These are phyloP conservation scores for Ditylenchus weischeri DNA, from an alignment of 2,888 invertebrate genomes.

Conservation along the genomic window DNA sequence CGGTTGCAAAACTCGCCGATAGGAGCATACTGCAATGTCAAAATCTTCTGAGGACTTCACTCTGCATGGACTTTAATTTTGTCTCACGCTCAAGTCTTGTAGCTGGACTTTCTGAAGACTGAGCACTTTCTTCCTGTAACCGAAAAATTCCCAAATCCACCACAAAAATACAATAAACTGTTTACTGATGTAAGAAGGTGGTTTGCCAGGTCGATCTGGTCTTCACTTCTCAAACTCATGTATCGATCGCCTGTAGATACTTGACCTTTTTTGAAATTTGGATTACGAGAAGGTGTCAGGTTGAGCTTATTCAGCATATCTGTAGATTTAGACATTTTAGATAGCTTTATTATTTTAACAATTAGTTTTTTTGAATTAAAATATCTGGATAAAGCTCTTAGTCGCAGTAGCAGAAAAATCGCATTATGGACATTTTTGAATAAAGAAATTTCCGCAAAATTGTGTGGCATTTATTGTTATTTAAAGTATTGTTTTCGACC, in stretches of 20 bases:
- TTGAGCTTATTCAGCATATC: slow-evolving; percentile 8
- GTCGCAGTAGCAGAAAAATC: too few species aligned
- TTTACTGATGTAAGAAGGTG: slow-evolving; percentile 68
- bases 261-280: slow-evolving; percentile 23
- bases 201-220: slow-evolving; percentile 86
- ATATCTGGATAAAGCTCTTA: too few species aligned
- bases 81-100: slow-evolving; percentile 64
- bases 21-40: slow-evolving; percentile 21
- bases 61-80: slow-evolving; percentile 39
- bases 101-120: slow-evolving; percentile 59
- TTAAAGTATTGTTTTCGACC: too few species aligned
- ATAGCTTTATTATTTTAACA: too few species aligned
- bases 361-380: too few species aligned
- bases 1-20: slow-evolving; percentile 20
- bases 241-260: slow-evolving; percentile 68
- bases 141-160: slow-evolving; percentile 1
- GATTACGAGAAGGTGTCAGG: slow-evolving; percentile 22
- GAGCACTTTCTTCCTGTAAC: slow-evolving; percentile 5
- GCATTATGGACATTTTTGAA: too few species aligned
- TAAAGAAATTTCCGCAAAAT: too few species aligned
- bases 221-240: slow-evolving; percentile 81
- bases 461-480: too few species aligned
- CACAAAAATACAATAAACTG: background rate
- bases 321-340: too few species aligned
- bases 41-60: slow-evolving; percentile 23